Conservation (phyloP, 2,797 vertebrate genomes). For the Chelmon rostratus region DNA sequence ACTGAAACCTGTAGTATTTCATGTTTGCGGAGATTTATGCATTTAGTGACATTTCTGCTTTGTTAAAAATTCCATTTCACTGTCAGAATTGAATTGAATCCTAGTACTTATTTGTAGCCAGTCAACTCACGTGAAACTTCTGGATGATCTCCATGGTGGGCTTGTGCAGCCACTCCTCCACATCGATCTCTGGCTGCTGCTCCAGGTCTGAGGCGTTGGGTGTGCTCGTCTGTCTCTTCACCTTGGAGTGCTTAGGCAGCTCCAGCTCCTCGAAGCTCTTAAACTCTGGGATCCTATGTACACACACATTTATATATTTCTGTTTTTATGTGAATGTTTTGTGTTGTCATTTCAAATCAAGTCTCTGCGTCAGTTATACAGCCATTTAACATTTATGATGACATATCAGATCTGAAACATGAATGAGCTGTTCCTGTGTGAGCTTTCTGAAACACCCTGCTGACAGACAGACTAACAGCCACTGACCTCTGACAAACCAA, state of each 20-base stretch:
- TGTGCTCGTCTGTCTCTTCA: slow-evolving; percentile 95
- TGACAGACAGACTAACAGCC: not conserved
- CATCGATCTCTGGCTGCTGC: slow-evolving; percentile 90
- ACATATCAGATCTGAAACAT: not conserved
- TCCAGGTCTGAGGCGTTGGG: slow-evolving; percentile 90
- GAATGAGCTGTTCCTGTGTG: not conserved
- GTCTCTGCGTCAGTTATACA: not conserved
- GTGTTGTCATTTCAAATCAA: not conserved
- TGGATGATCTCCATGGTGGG: slow-evolving; percentile 91
- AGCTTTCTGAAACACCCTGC: slow-evolving; percentile 1
- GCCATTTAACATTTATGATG: not conserved
- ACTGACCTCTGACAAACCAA: slow-evolving; percentile 10
- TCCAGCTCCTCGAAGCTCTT: slow-evolving; percentile 96
- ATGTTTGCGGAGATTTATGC: no score
- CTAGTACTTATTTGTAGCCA: no score
- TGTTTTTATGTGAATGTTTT: not conserved
- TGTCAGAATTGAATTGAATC: no score
- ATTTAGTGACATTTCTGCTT: no score
- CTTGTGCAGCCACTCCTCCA: slow-evolving; percentile 90
- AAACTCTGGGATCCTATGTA: slow-evolving; percentile 92
- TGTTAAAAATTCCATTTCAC: no score
- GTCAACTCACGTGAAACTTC: slow-evolving; percentile 91
- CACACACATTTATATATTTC: not conserved
- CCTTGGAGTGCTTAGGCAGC: slow-evolving; percentile 97
- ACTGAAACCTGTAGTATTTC: no score